Percentiles rank a stretch among this genome's conserved stretches.
These are phyloP conservation scores for Melospiza georgiana DNA, from an alignment of 2,113 vertebrate species.

Conservation along the genomic window DNA sequence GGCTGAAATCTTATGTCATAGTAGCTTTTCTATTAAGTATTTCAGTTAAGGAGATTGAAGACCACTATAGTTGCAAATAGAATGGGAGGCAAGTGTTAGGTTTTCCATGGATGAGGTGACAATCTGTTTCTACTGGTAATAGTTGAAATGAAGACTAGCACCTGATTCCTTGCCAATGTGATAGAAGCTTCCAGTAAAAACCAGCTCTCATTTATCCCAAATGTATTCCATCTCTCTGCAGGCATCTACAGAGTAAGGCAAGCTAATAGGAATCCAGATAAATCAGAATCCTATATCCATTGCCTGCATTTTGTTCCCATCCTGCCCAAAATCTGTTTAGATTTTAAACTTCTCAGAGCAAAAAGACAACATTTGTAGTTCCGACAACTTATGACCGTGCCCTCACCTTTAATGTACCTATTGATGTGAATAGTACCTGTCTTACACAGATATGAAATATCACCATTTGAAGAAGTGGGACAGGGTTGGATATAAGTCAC, in stretches of 20 bases:
- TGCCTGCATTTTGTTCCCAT: neutral
- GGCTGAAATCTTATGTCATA: neutral
- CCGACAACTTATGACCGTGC: neutral
- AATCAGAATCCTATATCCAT: neutral
- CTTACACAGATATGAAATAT: neutral
- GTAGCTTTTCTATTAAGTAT: neutral
- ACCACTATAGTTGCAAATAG: neutral
- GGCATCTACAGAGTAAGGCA: neutral
- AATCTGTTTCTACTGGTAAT: neutral
- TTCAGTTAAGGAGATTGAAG: neutral
- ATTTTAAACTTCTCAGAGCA: neutral
- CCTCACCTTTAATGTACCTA: neutral
- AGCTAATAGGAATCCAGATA: neutral
- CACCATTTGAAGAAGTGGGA: neutral
- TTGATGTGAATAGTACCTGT: neutral
- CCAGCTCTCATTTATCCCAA: neutral
- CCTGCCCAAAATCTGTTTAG: neutral
- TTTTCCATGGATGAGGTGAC: neutral
- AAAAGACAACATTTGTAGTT: neutral
- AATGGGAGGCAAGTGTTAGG: neutral
- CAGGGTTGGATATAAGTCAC: neutral
- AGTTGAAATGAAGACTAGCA: neutral
- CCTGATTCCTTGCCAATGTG: neutral
- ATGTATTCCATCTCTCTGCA: neutral
- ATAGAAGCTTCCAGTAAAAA: neutral